phyloP scores from a whole-genome alignment of 92 coral and sea anemone genomes.

The Diadumene lineata region DNA sequence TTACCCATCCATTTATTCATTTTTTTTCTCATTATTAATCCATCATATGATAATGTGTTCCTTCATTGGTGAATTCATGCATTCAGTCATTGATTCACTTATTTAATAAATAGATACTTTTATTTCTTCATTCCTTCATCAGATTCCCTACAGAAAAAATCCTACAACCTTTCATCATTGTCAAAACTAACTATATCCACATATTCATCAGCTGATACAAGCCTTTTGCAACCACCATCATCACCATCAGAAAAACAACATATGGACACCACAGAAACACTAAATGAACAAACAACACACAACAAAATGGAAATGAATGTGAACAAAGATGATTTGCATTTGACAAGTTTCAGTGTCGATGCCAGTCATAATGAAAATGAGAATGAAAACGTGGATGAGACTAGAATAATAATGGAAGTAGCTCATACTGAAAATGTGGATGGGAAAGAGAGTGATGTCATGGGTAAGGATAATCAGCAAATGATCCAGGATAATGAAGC shows the following conservation, averaged over 20 bases:
- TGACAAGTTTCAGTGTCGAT: not conserved
- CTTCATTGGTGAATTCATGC: not conserved
- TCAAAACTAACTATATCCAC: slow-evolving; percentile 15
- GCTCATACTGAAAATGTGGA: not conserved
- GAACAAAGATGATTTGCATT: not conserved
- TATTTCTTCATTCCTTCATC: no score
- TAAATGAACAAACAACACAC: not conserved
- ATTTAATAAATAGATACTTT: no score
- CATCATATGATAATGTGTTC: not conserved
- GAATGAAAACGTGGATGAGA: not conserved
- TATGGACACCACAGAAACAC: not conserved
- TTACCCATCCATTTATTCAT: no score
- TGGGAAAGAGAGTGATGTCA: not conserved
- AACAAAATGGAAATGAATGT: not conserved
- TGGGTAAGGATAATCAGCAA: not conserved
- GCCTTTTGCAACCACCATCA: slow-evolving; percentile 19
- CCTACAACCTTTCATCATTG: slow-evolving; percentile 2
- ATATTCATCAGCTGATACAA: not conserved
- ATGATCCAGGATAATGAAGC: not conserved
- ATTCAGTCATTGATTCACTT: not conserved
- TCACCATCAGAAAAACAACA: slow-evolving; percentile 8
- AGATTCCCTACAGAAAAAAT: slow-evolving; percentile 17
- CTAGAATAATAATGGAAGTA: not conserved
- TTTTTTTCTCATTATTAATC: no score
- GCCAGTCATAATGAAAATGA: not conserved